Conservation (phyloP, 2,888 invertebrate genomes). For the Ichneumoninae sp. region DNA sequence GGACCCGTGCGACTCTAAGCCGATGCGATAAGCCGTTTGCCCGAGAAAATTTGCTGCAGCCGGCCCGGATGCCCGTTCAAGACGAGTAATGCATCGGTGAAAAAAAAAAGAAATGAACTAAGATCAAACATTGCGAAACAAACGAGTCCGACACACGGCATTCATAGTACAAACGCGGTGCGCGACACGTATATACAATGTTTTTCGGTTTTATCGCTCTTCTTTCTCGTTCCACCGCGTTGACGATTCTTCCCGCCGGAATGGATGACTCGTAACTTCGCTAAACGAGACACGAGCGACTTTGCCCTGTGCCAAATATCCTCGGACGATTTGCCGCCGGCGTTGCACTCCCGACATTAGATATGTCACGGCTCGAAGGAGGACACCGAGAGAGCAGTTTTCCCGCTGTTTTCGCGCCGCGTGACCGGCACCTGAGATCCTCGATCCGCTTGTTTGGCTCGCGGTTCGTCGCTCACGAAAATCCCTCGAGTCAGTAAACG, state of each 20-base stretch:
- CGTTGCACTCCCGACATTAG: slow-evolving; percentile 43
- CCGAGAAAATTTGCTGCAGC: slow-evolving; percentile 18
- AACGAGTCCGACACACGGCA: background rate
- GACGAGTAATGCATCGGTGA: background rate
- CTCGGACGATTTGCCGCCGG: slow-evolving; percentile 41
- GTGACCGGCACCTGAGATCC: slow-evolving; percentile 10
- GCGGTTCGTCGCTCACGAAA: background rate
- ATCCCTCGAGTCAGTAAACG: background rate
- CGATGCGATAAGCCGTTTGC: slow-evolving; percentile 32
- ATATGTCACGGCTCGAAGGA: slow-evolving; percentile 37
- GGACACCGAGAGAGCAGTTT: background rate
- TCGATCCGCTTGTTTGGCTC: slow-evolving; percentile 12
- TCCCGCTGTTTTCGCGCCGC: slow-evolving; percentile 6
- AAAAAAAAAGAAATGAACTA: background rate
- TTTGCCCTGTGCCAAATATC: slow-evolving; percentile 26
- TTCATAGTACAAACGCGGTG: slow-evolving; percentile 1
- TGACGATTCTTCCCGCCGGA: background rate
- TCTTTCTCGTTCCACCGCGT: slow-evolving; percentile 1
- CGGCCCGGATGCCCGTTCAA: background rate
- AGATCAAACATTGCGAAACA: slow-evolving; percentile 5
- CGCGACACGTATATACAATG: background rate
- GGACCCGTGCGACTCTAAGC: slow-evolving; percentile 21
- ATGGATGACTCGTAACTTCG: slow-evolving; percentile 45
- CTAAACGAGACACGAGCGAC: slow-evolving; percentile 42
- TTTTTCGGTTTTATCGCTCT: background rate